Evolutionary conservation across 2,888 invertebrate genomes (phyloP).

Genomic region (Ceriagrion tenellum): DNA sequence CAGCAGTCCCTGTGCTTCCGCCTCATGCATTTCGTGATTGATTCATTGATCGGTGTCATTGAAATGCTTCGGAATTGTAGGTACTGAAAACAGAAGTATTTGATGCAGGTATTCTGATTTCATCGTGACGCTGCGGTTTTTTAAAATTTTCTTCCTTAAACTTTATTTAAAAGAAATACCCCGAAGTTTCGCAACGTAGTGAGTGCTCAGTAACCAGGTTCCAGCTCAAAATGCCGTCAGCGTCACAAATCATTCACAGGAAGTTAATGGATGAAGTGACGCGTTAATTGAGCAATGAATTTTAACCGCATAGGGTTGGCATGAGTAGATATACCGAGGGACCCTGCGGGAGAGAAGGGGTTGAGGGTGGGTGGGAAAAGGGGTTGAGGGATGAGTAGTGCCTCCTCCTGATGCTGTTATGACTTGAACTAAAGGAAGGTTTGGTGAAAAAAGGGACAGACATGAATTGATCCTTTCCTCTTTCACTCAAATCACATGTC

Average conservation of each 20-base stretch:
- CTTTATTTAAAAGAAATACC: too few relatives aligned
- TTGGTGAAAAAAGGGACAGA: background rate
- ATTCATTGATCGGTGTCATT: too few relatives aligned
- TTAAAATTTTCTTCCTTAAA: too few relatives aligned
- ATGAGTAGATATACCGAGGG: background rate
- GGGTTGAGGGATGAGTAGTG: too few relatives aligned
- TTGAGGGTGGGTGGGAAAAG: too few relatives aligned
- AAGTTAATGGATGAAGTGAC: background rate
- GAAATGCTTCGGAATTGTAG: too few relatives aligned
- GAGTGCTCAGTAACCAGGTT: background rate
- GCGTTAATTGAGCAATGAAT: constrained; percentile 7
- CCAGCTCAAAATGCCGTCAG: background rate
- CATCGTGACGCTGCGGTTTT: too few relatives aligned
- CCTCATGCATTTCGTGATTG: too few relatives aligned
- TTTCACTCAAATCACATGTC: background rate
- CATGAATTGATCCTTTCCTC: constrained; percentile 16
- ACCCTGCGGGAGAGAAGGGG: background rate
- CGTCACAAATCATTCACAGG: background rate
- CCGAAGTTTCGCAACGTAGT: too few relatives aligned
- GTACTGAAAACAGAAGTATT: too few relatives aligned
- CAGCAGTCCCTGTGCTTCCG: too few relatives aligned
- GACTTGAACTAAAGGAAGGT: background rate
- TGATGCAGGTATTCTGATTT: too few relatives aligned
- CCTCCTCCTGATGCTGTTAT: background rate
- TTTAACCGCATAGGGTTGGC: background rate